Evolutionary conservation across 1,140 invertebrate genomes (phyloP).

Genomic region (Drosophila tani): DNA sequence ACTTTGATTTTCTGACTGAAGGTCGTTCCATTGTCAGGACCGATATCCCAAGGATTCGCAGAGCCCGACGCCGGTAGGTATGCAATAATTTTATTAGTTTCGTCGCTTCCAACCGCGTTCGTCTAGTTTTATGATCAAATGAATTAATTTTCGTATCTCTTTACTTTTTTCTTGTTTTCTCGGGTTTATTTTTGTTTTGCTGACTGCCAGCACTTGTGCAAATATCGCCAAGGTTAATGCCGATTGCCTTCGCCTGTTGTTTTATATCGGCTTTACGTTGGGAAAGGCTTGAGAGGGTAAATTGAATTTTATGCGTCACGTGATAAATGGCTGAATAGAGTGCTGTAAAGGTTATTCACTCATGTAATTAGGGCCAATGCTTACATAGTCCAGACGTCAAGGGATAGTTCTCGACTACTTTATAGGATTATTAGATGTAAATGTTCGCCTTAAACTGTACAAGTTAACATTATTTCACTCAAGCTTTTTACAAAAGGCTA

Average conservation of each 20-base stretch:
- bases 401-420: background rate
- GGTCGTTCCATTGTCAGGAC: conserved; percentile 12
- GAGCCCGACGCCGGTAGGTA: conserved; percentile 24
- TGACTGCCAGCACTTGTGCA: conserved; percentile 52
- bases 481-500: no score
- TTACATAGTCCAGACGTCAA: background rate
- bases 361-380: conserved; percentile 11
- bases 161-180: conserved; percentile 18
- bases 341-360: conserved; percentile 23
- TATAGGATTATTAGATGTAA: background rate
- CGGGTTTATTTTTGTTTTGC: conserved; percentile 27
- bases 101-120: background rate
- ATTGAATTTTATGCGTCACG: conserved; percentile 49
- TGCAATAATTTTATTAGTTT: conserved; percentile 41
- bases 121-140: conserved; percentile 46
- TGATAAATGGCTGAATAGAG: conserved; percentile 57
- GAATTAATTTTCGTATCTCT: conserved; percentile 24
- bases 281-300: conserved; percentile 31
- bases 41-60: background rate
- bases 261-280: conserved; percentile 36
- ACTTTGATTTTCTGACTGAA: conserved; percentile 32
- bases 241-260: conserved; percentile 39
- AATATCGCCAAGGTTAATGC: conserved; percentile 67
- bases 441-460: background rate
- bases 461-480: background rate